Base-by-base conservation (phyloP, 1,140 invertebrate genomes). In the Drosophila pallidifrons region DNA sequence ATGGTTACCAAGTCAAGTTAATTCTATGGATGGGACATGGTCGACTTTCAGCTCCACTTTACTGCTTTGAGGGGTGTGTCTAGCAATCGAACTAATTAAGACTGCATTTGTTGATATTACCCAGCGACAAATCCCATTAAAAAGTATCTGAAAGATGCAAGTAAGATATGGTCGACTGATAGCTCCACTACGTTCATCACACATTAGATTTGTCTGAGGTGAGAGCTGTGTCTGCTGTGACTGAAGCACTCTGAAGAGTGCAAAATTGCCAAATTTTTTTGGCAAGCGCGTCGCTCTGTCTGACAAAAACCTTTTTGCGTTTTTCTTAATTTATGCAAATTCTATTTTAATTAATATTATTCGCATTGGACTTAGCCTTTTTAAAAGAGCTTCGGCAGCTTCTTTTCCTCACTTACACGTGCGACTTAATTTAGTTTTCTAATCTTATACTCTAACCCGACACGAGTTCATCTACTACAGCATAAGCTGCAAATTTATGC, bases 261-360 rank as follows among this genome's bases (percentile, higher is more conserved):
- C 61, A 16, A 38, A 10, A 10, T 64, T 15, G 35, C 47, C 60
- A 54, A 54, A 41, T 30, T 46, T 55, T 35, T 35, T 61, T 51
- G 46, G 47, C 58, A 61, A 51, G 43, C 77, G 85, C 85, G 85
- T 81, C 85, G 85, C 85, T 81, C 86, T 90, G 85, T 89, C 85
- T 89, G 83, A 89, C 75, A 74, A 58, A 89, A 90, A 70, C 75
- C 71, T 76, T 69, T 78, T 89, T 70, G 57, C 61, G 49, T 32
- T 59, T 25, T 73, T 11, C 54, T 78, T 81, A 81, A 88, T 79
- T 78, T 85, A 89, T 89, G 85, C 85, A 89, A 89, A 89, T 89
- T 85, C 78, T 89, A 73, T 75, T 83, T 82, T 81, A 89, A 89
- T 89, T 89, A 89, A 89, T 81, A 74, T 85, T 85, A 85, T 77